These are phyloP conservation scores for Drosophila subobscura DNA, from an alignment of 1,140 invertebrate species.

Conservation along the genomic window DNA sequence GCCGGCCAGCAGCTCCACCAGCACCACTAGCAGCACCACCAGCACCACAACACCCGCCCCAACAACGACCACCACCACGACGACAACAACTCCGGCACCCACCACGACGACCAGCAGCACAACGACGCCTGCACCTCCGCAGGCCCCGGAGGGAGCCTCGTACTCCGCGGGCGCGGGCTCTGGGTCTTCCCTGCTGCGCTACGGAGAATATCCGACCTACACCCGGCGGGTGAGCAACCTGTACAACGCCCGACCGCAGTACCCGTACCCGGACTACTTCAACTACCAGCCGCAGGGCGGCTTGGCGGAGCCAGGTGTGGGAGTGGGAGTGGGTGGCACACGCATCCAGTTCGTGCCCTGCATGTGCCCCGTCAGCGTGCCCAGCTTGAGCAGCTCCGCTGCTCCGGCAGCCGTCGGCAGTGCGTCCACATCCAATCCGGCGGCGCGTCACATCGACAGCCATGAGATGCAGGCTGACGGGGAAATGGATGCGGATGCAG, in stretches of 20 bases:
- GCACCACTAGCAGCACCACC: conserved; percentile 2
- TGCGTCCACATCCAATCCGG: background rate
- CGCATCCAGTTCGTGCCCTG: conserved; percentile 79
- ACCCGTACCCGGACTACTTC: conserved; percentile 81
- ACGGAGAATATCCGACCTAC: conserved; percentile 68
- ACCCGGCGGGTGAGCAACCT: conserved; percentile 69
- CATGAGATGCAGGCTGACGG: conserved; percentile 38
- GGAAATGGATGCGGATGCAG: conserved; percentile 8
- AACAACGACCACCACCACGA: conserved; percentile 53
- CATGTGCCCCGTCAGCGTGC: conserved; percentile 77
- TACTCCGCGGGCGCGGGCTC: background rate
- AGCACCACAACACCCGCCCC: conserved; percentile 31
- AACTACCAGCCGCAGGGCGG: conserved; percentile 57
- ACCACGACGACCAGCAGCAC: conserved; percentile 49
- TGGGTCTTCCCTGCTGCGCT: conserved; percentile 34
- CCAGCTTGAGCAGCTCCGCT: conserved; percentile 29
- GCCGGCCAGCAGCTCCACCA: conserved; percentile 24
- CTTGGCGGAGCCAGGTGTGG: conserved; percentile 20
- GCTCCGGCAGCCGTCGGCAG: conserved; percentile 31
- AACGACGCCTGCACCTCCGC: conserved; percentile 36
- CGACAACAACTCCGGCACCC: conserved; percentile 55
- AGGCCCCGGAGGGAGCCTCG: conserved; percentile 30
- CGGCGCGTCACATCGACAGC: conserved; percentile 62
- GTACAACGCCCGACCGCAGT: conserved; percentile 69
- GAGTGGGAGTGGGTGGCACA: conserved; percentile 10